Evolutionary conservation across 2,888 invertebrate species (phyloP), one percentile per base, ranked within the genome.

Genomic region (Metalampra italica): DNA sequence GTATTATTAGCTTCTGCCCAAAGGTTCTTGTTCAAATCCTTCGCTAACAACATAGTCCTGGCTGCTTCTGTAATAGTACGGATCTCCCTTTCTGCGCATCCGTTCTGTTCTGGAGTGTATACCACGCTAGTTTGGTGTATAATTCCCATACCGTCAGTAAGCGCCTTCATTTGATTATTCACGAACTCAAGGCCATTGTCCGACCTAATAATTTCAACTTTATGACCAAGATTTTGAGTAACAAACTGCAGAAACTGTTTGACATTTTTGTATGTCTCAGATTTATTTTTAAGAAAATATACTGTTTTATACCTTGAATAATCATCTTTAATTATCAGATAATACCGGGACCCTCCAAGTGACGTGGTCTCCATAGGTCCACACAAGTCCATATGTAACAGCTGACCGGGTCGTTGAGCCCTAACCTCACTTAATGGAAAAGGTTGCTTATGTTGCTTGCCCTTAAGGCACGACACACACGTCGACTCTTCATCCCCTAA

Each of bases 151-250:
- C 39, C 52, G 13, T 8, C 8, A 32, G 56, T 53, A 2, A 55
- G 14, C 29, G 50, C 40, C 9, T 50, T 38, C 4, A 57, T 45
- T 7, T 47, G 46, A 9, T 43, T 57, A 29, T 58, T 57, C 0
- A 53, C 11, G 46, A 58, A 58, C 12, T 58, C 57, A 1, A 45
- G 7, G 3, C 51, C 59, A 45, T 55, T 59, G 12, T 54, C 57
- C 45, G 49, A 52, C 40, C 54, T 47, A 5, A 59, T 45, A 2
- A 32, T 14, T 9, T 50, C 46, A 4, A 54, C 14, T 46, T 30
- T 45, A 11, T 45, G 13, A 8, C 39, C 39, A 3, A n/a, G n/a
- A 3, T n/a, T 36, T n/a, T 36, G n/a, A n/a, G n/a, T n/a, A 3
- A n/a, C 9, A 2, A n/a, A n/a, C 1, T 1, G 3, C 1, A 36